phyloP scores from a whole-genome alignment of 2,113 vertebrate species.

The Chlorocebus sabaeus region DNA sequence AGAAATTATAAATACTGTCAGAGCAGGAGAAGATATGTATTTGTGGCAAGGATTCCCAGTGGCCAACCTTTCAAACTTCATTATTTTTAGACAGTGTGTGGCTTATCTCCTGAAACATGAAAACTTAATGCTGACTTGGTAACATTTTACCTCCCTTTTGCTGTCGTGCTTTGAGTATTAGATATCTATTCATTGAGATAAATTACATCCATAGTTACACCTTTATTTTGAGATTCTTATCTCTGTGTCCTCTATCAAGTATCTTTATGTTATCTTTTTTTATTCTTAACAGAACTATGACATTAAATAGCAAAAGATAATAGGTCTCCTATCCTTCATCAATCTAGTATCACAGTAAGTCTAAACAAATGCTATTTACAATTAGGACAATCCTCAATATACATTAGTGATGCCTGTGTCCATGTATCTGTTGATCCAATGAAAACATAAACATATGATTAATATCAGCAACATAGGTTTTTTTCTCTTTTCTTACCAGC shows the following conservation, averaged over 20 bases:
- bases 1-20: constrained; percentile 37
- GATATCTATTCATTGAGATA: background rate
- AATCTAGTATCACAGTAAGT: background rate
- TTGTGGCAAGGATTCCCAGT: constrained; percentile 33
- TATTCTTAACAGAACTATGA: background rate
- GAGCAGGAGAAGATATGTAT: background rate
- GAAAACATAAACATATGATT: background rate
- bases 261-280: background rate
- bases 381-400: background rate
- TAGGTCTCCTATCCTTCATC: background rate
- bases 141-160: background rate
- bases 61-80: constrained; percentile 33
- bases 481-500: background rate
- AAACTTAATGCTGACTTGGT: constrained; percentile 2
- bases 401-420: background rate
- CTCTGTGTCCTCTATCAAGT: background rate
- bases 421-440: background rate
- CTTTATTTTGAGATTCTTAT: background rate
- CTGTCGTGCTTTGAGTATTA: background rate
- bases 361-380: background rate
- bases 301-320: background rate
- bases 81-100: constrained; percentile 32
- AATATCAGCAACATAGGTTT: background rate
- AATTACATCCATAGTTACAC: background rate
- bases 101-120: constrained; percentile 43